A percentile compares a stretch with the other conserved stretches of the same genome.
Conservation (phyloP, 2,113 vertebrate species). For the Pseudonaja textilis region DNA sequence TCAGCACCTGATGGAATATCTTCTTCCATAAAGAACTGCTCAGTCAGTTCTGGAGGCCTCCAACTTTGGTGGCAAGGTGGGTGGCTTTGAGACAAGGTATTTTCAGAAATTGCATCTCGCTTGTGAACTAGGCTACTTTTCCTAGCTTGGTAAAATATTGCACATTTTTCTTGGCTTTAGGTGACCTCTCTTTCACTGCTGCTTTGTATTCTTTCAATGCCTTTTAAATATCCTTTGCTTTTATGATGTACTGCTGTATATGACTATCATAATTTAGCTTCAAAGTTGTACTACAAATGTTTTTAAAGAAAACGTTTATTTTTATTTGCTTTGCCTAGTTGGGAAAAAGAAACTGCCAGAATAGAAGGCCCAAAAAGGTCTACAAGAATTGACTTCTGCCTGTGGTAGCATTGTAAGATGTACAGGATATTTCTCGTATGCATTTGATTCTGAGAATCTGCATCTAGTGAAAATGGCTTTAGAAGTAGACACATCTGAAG, state of each 20-base stretch:
- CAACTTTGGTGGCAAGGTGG: neutral
- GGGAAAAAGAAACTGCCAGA: neutral
- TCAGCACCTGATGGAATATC: neutral
- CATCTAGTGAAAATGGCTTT: neutral
- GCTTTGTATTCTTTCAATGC: neutral
- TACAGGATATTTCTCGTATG: neutral
- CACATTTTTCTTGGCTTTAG: neutral
- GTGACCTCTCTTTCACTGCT: neutral
- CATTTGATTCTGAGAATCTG: neutral
- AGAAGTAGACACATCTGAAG: neutral
- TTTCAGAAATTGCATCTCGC: neutral
- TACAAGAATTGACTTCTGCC: neutral
- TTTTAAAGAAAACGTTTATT: neutral
- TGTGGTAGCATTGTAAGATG: neutral
- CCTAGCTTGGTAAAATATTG: neutral
- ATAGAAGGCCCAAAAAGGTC: neutral
- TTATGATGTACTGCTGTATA: neutral
- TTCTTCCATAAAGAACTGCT: neutral
- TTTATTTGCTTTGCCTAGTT: neutral
- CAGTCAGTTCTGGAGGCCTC: neutral
- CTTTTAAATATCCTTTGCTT: neutral
- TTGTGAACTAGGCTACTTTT: neutral
- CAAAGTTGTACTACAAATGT: neutral
- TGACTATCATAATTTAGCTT: neutral
- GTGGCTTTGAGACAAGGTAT: neutral